Evolutionary conservation across 1,140 invertebrate species (phyloP), one percentile per base, ranked within the genome.

Genomic region (Procambarus virginalis): DNA sequence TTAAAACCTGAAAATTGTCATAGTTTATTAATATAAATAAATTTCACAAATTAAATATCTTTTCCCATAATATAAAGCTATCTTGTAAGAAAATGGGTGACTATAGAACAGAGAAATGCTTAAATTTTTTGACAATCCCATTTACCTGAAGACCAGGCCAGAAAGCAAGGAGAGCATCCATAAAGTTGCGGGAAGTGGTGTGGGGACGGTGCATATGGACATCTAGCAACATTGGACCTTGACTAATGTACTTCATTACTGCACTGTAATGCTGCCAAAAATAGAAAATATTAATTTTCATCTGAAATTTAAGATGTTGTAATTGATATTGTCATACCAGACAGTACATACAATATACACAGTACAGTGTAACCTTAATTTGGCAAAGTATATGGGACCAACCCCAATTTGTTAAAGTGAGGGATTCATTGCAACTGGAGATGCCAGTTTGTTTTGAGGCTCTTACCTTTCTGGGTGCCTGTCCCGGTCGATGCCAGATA

Each of bases 151-250:
- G 94, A 5, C 99, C 99, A 2, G 99, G 99, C 98, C 98, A 99
- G 94, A 99, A 99, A 5, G 99, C 99, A 60, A 99, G 94, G 34
- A 99, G 94, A 0, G 99, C 96, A 94, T 99, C 99, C 98, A 99
- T 99, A 93, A 99, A 99, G 94, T 99, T 98, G 91, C 97, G 96
- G 0, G 98, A 97, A 93, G 98, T 98, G n/a, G 97, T 97, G 92
- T 98, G 97, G 2, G 99, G 99, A 93, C 97, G 92, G 94, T 99
- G 98, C 99, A 99, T 99, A 92, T 99, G 98, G n/a, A 99, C 99
- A 94, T 99, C 99, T 68, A 99, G 94, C 92, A 99, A 95, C 95
- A 99, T 96, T 6, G 98, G 98, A 14, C 98, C 98, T 93, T 99
- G 97, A 94, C 96, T 97, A 60, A 99, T 96, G 93, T 99, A 99